Conservation (phyloP, 2,113 vertebrate genomes). For the Vimba vimba region DNA sequence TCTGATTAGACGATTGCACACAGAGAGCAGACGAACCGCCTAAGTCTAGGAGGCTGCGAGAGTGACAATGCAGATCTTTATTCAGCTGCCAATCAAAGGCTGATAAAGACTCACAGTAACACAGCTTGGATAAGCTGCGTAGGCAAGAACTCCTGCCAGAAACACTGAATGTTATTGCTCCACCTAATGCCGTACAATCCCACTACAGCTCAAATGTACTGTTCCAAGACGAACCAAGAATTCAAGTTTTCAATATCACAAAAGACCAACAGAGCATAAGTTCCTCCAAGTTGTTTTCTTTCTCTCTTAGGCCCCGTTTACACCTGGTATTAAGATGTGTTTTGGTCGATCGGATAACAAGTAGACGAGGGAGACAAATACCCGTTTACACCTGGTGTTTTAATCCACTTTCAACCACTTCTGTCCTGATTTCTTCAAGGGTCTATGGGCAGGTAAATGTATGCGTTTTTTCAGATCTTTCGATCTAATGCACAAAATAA, state of each 20-base stretch:
- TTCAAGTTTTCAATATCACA: neutral
- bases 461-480: too few species aligned
- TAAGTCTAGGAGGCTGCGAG: neutral
- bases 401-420: too few species aligned
- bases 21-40: neutral
- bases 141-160: conserved; percentile 8
- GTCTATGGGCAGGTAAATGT: too few species aligned
- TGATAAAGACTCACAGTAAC: neutral
- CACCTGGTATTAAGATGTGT: too few species aligned
- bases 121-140: conserved; percentile 3
- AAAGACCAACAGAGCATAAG: neutral
- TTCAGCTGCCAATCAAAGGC: conserved; percentile 34
- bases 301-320: neutral
- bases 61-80: conserved; percentile 1
- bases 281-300: too few species aligned
- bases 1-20: neutral
- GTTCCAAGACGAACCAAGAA: neutral
- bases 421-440: too few species aligned
- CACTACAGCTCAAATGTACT: neutral
- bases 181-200: neutral
- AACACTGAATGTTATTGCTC: conserved; percentile 11
- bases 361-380: too few species aligned
- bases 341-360: too few species aligned
- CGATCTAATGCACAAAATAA: too few species aligned
- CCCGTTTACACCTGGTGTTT: too few species aligned